Evolutionary conservation across 2,113 vertebrate genomes (phyloP).

Genomic region (Pardalotus punctatus): DNA sequence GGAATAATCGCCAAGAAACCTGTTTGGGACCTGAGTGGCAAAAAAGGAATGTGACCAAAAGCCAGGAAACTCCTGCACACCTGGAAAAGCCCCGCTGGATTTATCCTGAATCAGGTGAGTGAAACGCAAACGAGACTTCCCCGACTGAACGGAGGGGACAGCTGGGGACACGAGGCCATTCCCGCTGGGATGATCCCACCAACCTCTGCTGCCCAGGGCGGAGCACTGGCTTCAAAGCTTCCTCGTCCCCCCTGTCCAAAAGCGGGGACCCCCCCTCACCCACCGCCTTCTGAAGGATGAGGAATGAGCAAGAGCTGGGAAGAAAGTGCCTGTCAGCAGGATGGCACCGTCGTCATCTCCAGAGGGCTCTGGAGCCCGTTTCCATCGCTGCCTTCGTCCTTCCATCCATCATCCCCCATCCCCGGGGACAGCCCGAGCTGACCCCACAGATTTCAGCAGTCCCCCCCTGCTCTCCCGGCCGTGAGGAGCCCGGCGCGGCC

Average conservation of each 20-base stretch:
- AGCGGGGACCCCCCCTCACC: background rate
- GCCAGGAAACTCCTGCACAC: background rate
- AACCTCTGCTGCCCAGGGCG: rapidly evolving
- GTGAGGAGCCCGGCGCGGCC: background rate
- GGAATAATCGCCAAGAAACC: background rate
- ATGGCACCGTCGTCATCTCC: background rate
- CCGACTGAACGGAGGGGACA: rapidly evolving
- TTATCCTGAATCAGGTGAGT: rapidly evolving
- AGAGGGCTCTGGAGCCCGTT: background rate
- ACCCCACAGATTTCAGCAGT: background rate
- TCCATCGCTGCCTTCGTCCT: background rate
- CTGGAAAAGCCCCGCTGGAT: background rate
- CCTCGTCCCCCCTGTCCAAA: background rate
- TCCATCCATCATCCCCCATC: background rate
- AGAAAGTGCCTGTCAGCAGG: background rate
- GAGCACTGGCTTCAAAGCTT: background rate
- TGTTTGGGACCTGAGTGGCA: background rate
- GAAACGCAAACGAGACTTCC: background rate
- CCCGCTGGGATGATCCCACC: rapidly evolving
- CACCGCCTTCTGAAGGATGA: background rate
- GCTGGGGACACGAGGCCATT: background rate
- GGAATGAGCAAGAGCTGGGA: background rate
- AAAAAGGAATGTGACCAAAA: background rate
- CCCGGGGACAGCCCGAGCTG: background rate
- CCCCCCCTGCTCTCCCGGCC: background rate